phyloP scores from a whole-genome alignment of 92 coral and sea anemone species.

The Diadumene lineata region DNA sequence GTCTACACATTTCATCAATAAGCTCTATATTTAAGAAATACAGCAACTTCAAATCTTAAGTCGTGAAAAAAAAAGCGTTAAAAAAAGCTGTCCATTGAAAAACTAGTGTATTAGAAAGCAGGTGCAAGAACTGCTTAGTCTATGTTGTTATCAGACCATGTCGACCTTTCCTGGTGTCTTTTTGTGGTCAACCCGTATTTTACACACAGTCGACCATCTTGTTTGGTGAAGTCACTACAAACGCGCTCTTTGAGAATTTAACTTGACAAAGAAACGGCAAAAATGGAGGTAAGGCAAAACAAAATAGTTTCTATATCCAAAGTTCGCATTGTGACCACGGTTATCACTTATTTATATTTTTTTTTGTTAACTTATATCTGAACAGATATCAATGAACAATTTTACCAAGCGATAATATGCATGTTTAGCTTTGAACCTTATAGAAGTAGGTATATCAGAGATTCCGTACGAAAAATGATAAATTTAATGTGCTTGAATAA shows the following conservation, averaged over 20 bases:
- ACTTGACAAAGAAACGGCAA: slow-evolving; percentile 16
- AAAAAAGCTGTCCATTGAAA: no score
- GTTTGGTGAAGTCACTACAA: slow-evolving; percentile 17
- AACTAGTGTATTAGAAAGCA: no score
- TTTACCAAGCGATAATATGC: no score
- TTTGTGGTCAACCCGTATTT: neutral
- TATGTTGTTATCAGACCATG: slow-evolving; percentile 10
- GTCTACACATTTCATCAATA: no score
- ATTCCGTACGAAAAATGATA: no score
- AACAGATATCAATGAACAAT: no score
- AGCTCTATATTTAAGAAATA: no score
- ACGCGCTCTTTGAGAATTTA: slow-evolving; percentile 7
- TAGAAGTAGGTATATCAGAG: no score
- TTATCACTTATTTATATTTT: neutral
- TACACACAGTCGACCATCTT: slow-evolving; percentile 1
- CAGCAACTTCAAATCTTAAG: no score
- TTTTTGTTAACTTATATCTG: no score
- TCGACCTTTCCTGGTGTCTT: slow-evolving; percentile 38
- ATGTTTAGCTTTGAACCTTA: no score
- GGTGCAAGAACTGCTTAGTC: neutral
- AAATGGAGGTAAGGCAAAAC: slow-evolving; percentile 27
- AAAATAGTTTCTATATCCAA: neutral
- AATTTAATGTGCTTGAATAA: no score
- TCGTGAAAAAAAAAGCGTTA: neutral
- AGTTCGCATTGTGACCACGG: neutral